Evolutionary conservation across 2,888 invertebrate genomes (phyloP), one percentile per base, ranked within the genome.

Genomic region (Steromphala cineraria): DNA sequence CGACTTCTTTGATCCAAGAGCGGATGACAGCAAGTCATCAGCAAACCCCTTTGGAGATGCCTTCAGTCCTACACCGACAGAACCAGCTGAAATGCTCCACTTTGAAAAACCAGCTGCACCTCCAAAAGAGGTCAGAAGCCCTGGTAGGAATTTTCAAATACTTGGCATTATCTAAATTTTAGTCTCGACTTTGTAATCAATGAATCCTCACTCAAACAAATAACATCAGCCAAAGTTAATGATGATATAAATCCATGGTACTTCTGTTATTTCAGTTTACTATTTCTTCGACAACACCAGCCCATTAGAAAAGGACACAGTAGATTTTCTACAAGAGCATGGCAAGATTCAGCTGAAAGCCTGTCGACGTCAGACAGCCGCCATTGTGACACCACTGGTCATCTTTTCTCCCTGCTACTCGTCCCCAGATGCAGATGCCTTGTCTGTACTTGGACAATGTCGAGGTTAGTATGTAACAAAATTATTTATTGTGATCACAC

Each of bases 211-310:
- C n/a, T n/a, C n/a, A 36, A 36, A 36, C 36, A 36, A 36, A 3
- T 36, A 36, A 36, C 36, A 36, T 46, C 10, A 46, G 46, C 46
- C 7, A 46, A 46, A 13, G 36, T 8, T 36, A 8, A 36, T 8
- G 13, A 46, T 46, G 7, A 46, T 10, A 46, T 8, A 5, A 4
- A 46, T 36, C n/a, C n/a, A 36, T 5, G 3, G 36, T 46, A 46
- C 13, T 46, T 5, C 46, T 62, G 15, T 62, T 0, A 28, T 62
- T 62, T 62, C 62, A 62, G 62, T 62, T 17, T 62, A 28, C 62
- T 62, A 62, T 21, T 62, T 62, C 62, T 62, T 62, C n/a, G 62
- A 62, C 62, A 28, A 62, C 17, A 62, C 62, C 62, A 62, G 62
- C 21, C 62, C 62, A 13, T 62, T 62, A 10, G 62, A 28, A 24